Base-by-base conservation (phyloP, 1,140 invertebrate species). In the Geopemphigus sp. region DNA sequence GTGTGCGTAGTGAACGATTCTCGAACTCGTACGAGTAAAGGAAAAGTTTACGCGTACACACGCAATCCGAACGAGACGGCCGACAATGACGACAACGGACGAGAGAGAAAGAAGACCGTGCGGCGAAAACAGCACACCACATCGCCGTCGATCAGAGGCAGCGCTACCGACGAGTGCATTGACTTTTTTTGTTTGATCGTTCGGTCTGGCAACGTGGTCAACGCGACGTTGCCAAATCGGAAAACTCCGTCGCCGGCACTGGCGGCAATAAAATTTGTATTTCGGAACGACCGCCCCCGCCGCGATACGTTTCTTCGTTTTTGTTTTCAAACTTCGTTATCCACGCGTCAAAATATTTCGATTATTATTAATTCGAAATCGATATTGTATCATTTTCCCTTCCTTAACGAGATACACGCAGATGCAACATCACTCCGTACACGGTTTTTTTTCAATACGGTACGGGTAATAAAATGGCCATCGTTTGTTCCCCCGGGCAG, bases 111-210 rank as follows among this genome's bases (percentile, higher is more conserved):
- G 47, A 50, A 50, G 1, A 50, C 47, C 47, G 47, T 12, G 47
- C 47, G 47, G 29, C 29, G 19, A 63, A 32, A 2, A 32, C 17
- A 61, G 26, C 29, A 32, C n/a, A 47, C 32, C 19, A 14, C 32
- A 29, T 19, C 63, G 32, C 4, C 19, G 3, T 39, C 29, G 2
- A 8, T 6, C 63, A 39, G n/a, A 24, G n/a, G 17, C 39, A 15
- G 56, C 32, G 0, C n/a, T n/a, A n/a, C n/a, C n/a, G 57, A 47
- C 54, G 54, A 63, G 74, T 61, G 57, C 74, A 78, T 78, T 78
- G 74, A 78, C 74, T 78, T 78, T 78, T 78, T 78, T 78, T 78
- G 74, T 78, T 78, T 61, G 22, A 78, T 26, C 39, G 15, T 10
- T 2, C 22, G 10, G 6, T 29, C 74, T 24, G 74, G 74, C 74